Evolutionary conservation across 1,140 invertebrate species (phyloP).

Genomic region (Spodoptera frugiperda): DNA sequence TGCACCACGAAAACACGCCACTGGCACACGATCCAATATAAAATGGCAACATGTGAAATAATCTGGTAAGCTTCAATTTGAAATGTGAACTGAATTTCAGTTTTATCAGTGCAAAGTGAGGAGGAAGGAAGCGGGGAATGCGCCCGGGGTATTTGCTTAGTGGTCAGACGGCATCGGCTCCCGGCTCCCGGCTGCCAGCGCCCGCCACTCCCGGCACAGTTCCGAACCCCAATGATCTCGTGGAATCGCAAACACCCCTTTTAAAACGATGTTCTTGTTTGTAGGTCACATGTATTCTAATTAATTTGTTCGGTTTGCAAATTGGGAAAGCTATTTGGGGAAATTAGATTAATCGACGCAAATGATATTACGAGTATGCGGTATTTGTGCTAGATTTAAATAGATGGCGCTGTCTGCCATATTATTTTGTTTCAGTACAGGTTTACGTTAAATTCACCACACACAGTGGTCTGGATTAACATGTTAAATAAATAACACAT

Average conservation of each 20-base stretch:
- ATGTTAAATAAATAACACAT: not conserved
- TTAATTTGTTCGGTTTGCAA: slow-evolving; percentile 24
- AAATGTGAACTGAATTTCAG: slow-evolving; percentile 50
- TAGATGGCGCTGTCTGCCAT: not conserved
- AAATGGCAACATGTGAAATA: slow-evolving; percentile 32
- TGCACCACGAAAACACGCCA: not conserved
- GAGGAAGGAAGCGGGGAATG: slow-evolving; percentile 49
- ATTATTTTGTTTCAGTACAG: not conserved
- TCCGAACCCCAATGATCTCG: slow-evolving; percentile 8
- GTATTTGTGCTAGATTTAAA: too few relatives aligned
- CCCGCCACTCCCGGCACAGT: not conserved
- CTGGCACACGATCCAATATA: slow-evolving; percentile 11
- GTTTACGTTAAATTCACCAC: too few relatives aligned
- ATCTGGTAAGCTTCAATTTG: slow-evolving; percentile 38
- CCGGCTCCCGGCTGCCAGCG: slow-evolving; percentile 5
- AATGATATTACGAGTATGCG: not conserved
- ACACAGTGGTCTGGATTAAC: not conserved
- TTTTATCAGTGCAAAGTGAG: slow-evolving; percentile 53
- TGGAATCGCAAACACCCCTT: slow-evolving; percentile 24
- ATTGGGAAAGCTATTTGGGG: not conserved
- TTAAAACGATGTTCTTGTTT: slow-evolving; percentile 30
- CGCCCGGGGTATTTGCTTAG: slow-evolving; percentile 42
- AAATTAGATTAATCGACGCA: slow-evolving; percentile 9
- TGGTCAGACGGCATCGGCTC: not conserved
- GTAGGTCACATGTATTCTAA: slow-evolving; percentile 29